Evolutionary conservation across 1,140 invertebrate genomes (phyloP).

Genomic region (Yoshiicerus persimilis): DNA sequence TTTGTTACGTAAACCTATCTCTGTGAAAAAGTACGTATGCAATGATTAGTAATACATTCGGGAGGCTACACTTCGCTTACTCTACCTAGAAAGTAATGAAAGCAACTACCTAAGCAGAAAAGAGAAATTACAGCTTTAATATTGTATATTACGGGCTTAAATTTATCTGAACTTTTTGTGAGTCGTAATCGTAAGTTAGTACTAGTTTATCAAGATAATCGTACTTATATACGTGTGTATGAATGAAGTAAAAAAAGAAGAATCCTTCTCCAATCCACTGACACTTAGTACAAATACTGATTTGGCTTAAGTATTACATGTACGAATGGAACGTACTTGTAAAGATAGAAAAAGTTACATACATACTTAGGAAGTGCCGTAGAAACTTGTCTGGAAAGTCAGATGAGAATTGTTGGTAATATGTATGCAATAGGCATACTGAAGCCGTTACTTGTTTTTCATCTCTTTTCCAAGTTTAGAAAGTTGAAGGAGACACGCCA

Average conservation of each 20-base stretch:
- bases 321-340: too few species aligned
- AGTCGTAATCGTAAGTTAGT: not conserved
- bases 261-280: not conserved
- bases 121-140: too few species aligned
- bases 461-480: constrained; percentile 1
- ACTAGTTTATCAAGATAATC: not conserved
- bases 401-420: constrained; percentile 25
- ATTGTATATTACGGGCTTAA: too few species aligned
- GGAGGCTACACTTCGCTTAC: too few species aligned
- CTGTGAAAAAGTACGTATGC: too few species aligned
- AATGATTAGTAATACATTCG: too few species aligned
- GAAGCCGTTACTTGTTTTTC: constrained; percentile 1
- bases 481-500: constrained; percentile 1
- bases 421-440: constrained; percentile 30
- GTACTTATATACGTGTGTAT: not conserved
- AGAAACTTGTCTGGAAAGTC: not conserved
- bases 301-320: not conserved
- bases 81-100: too few species aligned
- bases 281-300: not conserved
- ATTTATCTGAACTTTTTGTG: not conserved
- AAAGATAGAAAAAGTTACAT: not conserved
- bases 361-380: not conserved
- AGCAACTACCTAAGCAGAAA: too few species aligned
- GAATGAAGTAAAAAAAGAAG: not conserved
- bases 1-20: not conserved